Evolutionary conservation across 2,797 vertebrate species (phyloP).

Genomic region (Odontamblyopus lacepedii): DNA sequence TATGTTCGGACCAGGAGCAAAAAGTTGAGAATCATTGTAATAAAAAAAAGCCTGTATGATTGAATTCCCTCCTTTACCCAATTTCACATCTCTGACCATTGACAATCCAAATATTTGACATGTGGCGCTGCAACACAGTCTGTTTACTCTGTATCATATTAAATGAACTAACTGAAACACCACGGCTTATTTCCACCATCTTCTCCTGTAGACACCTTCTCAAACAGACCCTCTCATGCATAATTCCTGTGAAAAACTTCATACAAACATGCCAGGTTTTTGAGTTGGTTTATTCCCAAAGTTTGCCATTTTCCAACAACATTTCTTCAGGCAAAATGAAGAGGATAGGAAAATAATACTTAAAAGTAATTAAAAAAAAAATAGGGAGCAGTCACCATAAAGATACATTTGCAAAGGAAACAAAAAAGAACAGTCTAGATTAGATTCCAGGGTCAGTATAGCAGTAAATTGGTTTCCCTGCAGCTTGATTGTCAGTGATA

Average conservation of each 20-base stretch:
- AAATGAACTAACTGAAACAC: constrained; percentile 15
- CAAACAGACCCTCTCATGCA: constrained; percentile 3
- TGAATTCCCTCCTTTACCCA: not conserved
- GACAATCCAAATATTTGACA: constrained; percentile 48
- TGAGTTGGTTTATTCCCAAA: constrained; percentile 33
- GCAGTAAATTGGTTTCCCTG: constrained; percentile 13
- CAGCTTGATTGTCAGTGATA: not conserved
- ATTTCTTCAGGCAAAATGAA: constrained; percentile 8
- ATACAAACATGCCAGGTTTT: not conserved
- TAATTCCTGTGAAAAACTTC: not conserved
- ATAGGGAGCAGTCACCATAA: constrained; percentile 27
- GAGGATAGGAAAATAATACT: constrained; percentile 19
- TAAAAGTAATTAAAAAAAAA: constrained; percentile 28
- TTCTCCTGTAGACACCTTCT: not conserved
- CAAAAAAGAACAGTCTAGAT: constrained; percentile 5
- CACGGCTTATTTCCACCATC: not conserved
- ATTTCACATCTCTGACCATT: constrained; percentile 2
- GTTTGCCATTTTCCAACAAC: constrained; percentile 27
- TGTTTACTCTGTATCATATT: constrained; percentile 38
- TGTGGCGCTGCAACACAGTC: constrained; percentile 13
- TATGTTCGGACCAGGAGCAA: not conserved
- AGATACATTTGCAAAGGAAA: constrained; percentile 11
- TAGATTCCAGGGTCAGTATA: constrained; percentile 23
- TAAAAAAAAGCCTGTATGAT: not conserved
- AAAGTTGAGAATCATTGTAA: not conserved